These are phyloP conservation scores for Dascyllus trimaculatus DNA, from an alignment of 2,113 vertebrate species.

Conservation along the genomic window DNA sequence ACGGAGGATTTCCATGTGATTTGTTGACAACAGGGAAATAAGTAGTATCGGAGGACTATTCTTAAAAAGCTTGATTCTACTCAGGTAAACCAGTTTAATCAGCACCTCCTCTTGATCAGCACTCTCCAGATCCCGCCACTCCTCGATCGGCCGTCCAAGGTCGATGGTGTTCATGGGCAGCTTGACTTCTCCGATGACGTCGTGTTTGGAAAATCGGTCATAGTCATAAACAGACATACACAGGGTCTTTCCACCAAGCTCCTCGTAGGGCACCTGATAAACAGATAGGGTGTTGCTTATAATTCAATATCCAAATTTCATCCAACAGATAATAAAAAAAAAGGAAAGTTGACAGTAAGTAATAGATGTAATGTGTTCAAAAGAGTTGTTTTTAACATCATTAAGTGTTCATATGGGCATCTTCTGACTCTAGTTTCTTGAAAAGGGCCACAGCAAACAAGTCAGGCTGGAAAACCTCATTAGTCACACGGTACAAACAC, in stretches of 20 bases:
- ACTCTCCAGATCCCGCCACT: slow-evolving; percentile 96
- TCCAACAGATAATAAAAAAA: no score
- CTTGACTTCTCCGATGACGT: slow-evolving; percentile 97
- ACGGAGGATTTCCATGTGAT: neutral
- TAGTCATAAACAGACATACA: slow-evolving; percentile 98
- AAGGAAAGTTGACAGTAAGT: no score
- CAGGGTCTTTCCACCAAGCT: slow-evolving; percentile 95
- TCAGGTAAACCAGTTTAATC: neutral
- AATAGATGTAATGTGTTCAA: no score
- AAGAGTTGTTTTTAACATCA: no score
- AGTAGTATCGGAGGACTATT: neutral
- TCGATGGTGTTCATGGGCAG: slow-evolving; percentile 97
- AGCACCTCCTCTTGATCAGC: slow-evolving; percentile 97
- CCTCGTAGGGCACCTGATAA: slow-evolving; percentile 93
- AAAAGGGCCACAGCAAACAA: no score
- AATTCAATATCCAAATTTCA: neutral
- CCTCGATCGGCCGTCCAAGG: slow-evolving; percentile 95
- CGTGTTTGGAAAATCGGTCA: slow-evolving; percentile 98
- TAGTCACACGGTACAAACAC: no score
- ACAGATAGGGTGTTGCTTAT: slow-evolving; percentile 9
- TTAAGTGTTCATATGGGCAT: no score
- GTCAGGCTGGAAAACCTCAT: no score
- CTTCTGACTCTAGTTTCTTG: no score
- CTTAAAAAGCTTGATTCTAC: neutral
- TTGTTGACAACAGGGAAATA: neutral